These are phyloP conservation scores for Synergus laeviventris DNA, from an alignment of 2,888 invertebrate genomes.

Conservation along the genomic window DNA sequence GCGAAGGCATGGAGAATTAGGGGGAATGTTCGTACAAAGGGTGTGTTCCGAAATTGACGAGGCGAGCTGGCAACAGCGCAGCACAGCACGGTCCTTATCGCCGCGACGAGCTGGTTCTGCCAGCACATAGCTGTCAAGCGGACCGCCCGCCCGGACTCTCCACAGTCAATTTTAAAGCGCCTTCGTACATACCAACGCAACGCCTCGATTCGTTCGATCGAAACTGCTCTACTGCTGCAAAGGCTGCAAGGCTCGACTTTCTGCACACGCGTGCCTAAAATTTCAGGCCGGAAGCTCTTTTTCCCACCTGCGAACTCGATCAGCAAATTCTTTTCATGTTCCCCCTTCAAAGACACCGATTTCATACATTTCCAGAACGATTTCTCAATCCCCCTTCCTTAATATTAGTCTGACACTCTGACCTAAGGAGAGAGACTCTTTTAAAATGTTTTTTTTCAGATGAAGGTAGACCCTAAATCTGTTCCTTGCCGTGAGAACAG, in stretches of 20 bases:
- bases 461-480: background rate
- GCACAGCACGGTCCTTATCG: slow-evolving; percentile 65
- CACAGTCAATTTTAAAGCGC: slow-evolving; percentile 61
- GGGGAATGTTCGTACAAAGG: slow-evolving; percentile 53
- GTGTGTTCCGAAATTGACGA: slow-evolving; percentile 60
- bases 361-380: slow-evolving; percentile 2
- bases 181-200: slow-evolving; percentile 38
- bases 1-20: slow-evolving; percentile 40
- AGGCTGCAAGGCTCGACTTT: slow-evolving; percentile 34
- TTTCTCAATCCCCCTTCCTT: slow-evolving; percentile 22
- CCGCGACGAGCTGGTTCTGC: slow-evolving; percentile 59
- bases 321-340: slow-evolving; percentile 43
- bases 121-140: slow-evolving; percentile 62
- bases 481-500: background rate
- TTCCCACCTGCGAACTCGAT: slow-evolving; percentile 39
- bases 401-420: background rate
- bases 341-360: slow-evolving; percentile 12
- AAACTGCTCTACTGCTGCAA: slow-evolving; percentile 4
- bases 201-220: slow-evolving; percentile 26
- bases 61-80: slow-evolving; percentile 64
- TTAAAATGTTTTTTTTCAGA: background rate
- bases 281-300: slow-evolving; percentile 40
- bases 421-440: background rate
- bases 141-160: slow-evolving; percentile 58
- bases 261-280: slow-evolving; percentile 41